Conservation (phyloP, 2,888 invertebrate genomes). For the Cylindroiulus punctatus region DNA sequence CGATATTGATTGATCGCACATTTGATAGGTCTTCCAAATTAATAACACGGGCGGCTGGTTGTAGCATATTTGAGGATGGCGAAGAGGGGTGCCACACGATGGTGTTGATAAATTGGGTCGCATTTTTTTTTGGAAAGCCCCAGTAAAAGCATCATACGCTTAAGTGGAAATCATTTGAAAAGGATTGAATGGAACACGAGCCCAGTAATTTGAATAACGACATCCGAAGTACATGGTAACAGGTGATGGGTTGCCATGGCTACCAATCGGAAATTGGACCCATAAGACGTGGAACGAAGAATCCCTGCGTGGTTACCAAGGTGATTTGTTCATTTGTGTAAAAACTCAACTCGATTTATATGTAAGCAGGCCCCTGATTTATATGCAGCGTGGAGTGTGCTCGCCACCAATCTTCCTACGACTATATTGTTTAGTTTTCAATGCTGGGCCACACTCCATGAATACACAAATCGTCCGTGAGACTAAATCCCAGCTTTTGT, state of each 20-base stretch:
- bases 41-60: neutral
- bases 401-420: constrained; percentile 18
- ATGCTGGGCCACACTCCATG: neutral
- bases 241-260: constrained; percentile 3
- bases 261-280: constrained; percentile 18
- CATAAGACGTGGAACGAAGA: constrained; percentile 9
- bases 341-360: constrained; percentile 18
- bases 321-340: constrained; percentile 18
- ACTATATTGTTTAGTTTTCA: constrained; percentile 18
- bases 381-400: constrained; percentile 2
- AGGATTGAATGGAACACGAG: constrained; percentile 18
- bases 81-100: neutral
- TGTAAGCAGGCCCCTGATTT: neutral
- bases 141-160: constrained; percentile 18
- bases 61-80: neutral
- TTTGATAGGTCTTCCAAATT: neutral
- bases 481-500: neutral
- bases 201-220: constrained; percentile 18
- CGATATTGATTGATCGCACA: constrained; percentile 1
- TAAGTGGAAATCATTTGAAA: constrained; percentile 18
- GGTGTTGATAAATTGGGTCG: constrained; percentile 3
- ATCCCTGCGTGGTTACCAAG: constrained; percentile 18
- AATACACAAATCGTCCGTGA: neutral
- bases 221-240: constrained; percentile 18
- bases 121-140: constrained; percentile 7